Evolutionary conservation across 1,140 invertebrate species (phyloP).

Genomic region (Papilio aristodemus): DNA sequence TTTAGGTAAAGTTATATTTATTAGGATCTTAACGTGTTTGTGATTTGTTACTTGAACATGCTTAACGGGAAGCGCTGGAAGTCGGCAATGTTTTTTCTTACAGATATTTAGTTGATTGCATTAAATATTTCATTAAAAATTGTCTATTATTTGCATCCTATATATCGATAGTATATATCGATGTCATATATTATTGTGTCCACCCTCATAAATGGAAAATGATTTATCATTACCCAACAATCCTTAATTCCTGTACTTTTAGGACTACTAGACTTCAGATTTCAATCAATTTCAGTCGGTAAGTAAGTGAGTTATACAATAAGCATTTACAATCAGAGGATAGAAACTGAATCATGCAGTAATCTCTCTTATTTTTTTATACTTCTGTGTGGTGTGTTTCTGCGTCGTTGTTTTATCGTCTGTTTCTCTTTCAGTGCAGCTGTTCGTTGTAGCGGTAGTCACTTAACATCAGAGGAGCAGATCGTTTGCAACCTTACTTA

Average conservation of each 20-base stretch:
- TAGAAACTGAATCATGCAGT: no score
- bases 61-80: conserved; percentile 58
- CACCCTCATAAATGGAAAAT: not conserved
- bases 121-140: conserved; percentile 67
- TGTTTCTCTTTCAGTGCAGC: no score
- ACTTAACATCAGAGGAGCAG: no score
- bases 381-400: no score
- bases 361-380: no score
- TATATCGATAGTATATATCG: conserved; percentile 21
- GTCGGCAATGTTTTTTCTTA: conserved; percentile 61
- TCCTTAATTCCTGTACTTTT: not conserved
- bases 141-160: conserved; percentile 46
- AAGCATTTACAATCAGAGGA: no score
- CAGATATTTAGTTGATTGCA: conserved; percentile 72
- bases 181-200: not conserved
- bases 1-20: conserved; percentile 55
- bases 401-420: no score
- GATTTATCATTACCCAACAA: not conserved
- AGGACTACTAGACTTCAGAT: no score
- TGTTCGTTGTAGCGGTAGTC: no score
- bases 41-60: conserved; percentile 62
- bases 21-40: conserved; percentile 58
- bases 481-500: no score
- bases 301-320: no score
- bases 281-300: no score